phyloP scores from a whole-genome alignment of 2,888 invertebrate species.

The Arctia plantaginis region DNA sequence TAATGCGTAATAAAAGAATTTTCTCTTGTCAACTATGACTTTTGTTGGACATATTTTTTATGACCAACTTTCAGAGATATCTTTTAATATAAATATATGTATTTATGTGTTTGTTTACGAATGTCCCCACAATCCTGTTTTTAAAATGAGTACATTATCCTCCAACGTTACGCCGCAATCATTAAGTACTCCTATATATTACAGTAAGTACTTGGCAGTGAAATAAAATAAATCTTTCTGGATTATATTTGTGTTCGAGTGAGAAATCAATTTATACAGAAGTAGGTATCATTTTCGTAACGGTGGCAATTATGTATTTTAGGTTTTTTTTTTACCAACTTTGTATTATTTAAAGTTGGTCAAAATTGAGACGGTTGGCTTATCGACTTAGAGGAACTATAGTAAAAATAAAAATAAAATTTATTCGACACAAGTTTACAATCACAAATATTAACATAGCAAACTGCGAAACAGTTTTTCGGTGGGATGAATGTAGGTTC shows the following conservation, averaged over 20 bases:
- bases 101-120: neutral
- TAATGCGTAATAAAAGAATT: neutral
- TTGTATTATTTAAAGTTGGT: no score
- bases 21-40: neutral
- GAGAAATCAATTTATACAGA: conserved; percentile 19
- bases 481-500: no score
- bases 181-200: conserved; percentile 10
- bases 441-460: no score
- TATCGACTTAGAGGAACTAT: no score
- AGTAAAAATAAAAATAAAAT: no score
- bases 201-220: conserved; percentile 18
- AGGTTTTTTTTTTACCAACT: no score
- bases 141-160: conserved; percentile 4
- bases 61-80: neutral
- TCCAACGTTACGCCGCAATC: conserved; percentile 1
- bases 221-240: conserved; percentile 15
- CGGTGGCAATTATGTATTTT: neutral
- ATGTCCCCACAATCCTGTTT: neutral
- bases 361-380: no score
- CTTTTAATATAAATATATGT: neutral
- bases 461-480: no score
- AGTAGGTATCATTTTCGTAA: conserved; percentile 6
- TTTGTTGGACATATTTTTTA: neutral
- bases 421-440: no score
- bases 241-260: conserved; percentile 16